A percentile compares a stretch with the other conserved stretches of the same genome.
These are phyloP conservation scores for Piprites chloris DNA, from an alignment of 2,113 vertebrate genomes.

Conservation along the genomic window DNA sequence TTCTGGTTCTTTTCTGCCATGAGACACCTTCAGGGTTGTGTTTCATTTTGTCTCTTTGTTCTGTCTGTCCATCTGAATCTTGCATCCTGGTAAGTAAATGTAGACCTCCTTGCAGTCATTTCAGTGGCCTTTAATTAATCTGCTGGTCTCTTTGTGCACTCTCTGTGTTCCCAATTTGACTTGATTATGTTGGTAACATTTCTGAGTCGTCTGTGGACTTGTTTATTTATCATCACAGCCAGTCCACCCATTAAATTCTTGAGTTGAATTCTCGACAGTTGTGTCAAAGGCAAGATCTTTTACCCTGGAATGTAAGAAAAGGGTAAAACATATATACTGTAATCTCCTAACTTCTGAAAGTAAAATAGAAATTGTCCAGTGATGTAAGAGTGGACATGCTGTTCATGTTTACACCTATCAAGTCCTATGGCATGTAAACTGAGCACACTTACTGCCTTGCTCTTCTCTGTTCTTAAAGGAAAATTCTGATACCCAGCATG, in stretches of 20 bases:
- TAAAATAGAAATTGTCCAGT: neutral
- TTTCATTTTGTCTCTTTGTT: neutral
- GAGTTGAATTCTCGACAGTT: neutral
- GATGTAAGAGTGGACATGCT: accelerated
- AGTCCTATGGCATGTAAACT: neutral
- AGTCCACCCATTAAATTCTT: neutral
- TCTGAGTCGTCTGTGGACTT: neutral
- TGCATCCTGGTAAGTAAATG: neutral
- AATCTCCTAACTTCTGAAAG: neutral
- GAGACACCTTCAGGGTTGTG: neutral
- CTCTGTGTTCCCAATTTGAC: neutral
- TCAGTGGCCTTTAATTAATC: neutral
- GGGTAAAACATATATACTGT: neutral
- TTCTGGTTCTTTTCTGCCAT: neutral
- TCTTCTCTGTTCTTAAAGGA: neutral
- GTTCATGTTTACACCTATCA: neutral
- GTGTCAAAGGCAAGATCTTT: neutral
- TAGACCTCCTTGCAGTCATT: neutral
- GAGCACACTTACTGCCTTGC: neutral
- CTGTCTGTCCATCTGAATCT: neutral
- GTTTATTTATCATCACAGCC: neutral
- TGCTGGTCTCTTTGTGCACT: neutral
- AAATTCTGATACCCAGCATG: neutral
- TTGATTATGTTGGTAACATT: neutral
- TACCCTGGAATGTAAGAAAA: neutral